Percentiles rank a stretch among this genome's conserved stretches.
Conservation (phyloP, 2,113 vertebrate genomes). For the Cyphomyrus discorhynchus region DNA sequence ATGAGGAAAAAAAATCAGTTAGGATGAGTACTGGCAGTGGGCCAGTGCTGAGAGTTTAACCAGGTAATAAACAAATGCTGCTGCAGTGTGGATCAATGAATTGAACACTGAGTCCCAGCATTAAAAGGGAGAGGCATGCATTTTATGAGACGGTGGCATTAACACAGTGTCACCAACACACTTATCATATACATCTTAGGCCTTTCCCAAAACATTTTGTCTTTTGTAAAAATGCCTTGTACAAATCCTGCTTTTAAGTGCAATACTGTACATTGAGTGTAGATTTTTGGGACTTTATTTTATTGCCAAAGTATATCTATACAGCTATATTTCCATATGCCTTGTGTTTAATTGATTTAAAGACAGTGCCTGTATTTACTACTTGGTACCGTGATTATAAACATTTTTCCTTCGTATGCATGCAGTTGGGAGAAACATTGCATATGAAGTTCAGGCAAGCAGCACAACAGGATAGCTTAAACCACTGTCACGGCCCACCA, state of each 20-base stretch:
- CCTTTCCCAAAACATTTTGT: slow-evolving; percentile 55
- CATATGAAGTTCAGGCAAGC: not conserved
- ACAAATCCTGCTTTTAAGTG: slow-evolving; percentile 80
- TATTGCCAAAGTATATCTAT: slow-evolving; percentile 57
- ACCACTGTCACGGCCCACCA: slow-evolving; percentile 23
- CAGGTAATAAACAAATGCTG: not conserved
- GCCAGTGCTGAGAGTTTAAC: not conserved
- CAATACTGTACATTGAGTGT: slow-evolving; percentile 88
- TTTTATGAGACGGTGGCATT: not conserved
- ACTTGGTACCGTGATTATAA: slow-evolving; percentile 40
- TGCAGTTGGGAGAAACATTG: slow-evolving; percentile 38
- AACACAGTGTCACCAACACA: slow-evolving; percentile 20
- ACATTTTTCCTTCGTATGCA: slow-evolving; percentile 51
- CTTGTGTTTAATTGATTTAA: slow-evolving; percentile 57
- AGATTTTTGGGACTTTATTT: slow-evolving; percentile 81
- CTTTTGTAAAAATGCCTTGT: slow-evolving; percentile 74
- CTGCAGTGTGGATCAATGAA: not conserved
- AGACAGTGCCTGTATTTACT: slow-evolving; percentile 45
- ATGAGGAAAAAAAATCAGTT: not conserved
- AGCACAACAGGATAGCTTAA: not conserved
- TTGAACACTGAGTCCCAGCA: not conserved
- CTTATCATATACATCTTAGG: slow-evolving; percentile 47
- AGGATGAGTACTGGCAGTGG: not conserved
- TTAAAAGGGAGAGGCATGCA: not conserved
- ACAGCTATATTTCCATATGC: slow-evolving; percentile 54